phyloP scores from a whole-genome alignment of 2,888 invertebrate genomes.

The Dione vanillae region DNA sequence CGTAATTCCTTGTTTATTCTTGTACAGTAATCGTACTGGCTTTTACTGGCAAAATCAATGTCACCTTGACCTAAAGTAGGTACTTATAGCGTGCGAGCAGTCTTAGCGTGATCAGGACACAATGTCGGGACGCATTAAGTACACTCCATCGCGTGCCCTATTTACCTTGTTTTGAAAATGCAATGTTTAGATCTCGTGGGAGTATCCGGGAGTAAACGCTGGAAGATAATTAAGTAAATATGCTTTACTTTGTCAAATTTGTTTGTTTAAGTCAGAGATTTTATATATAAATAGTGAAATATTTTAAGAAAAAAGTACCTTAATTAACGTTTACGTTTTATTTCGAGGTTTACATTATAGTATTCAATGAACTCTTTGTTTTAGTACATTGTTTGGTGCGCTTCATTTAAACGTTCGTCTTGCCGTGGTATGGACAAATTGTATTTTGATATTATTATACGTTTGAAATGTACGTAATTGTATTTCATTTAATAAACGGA shows the following conservation, averaged over 20 bases:
- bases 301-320: too few species aligned
- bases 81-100: constrained; percentile 17
- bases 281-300: not conserved
- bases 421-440: too few species aligned
- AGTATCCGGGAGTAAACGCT: constrained; percentile 34
- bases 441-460: not conserved
- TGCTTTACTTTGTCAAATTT: too few species aligned
- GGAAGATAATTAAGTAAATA: too few species aligned
- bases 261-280: not conserved
- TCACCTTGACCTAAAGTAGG: constrained; percentile 33
- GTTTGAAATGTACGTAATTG: not conserved
- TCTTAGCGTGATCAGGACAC: constrained; percentile 34
- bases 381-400: too few species aligned
- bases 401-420: too few species aligned
- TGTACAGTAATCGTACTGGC: not conserved
- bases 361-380: not conserved
- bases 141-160: constrained; percentile 52
- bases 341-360: not conserved
- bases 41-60: constrained; percentile 9
- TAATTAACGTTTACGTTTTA: not conserved
- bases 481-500: too few species aligned
- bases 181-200: constrained; percentile 42
- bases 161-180: constrained; percentile 56
- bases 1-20: not conserved
- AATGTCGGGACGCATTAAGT: constrained; percentile 58